Evolutionary conservation across 2,888 invertebrate genomes (phyloP).

Genomic region (Fissipunctia ypsillon): DNA sequence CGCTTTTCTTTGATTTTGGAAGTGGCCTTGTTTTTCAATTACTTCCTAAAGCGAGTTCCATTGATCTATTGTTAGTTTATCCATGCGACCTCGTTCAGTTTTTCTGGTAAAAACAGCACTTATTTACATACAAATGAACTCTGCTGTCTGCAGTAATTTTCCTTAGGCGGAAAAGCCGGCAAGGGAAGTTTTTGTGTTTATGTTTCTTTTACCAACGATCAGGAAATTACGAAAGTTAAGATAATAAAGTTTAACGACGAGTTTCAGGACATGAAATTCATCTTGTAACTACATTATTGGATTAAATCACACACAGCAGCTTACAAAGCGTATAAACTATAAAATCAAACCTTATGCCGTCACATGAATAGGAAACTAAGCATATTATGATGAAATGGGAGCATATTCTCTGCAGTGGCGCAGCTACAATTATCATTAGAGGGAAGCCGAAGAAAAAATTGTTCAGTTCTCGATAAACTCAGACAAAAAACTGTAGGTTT

Average conservation of each 20-base stretch:
- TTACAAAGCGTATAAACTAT: not conserved
- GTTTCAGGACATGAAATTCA: not conserved
- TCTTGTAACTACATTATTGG: not conserved
- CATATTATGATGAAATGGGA: not conserved
- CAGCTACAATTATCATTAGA: too few species aligned
- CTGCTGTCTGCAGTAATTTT: slow-evolving; percentile 25
- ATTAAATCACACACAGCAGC: not conserved
- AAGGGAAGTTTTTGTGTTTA: not conserved
- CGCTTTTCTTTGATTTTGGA: slow-evolving; percentile 58
- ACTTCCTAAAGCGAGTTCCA: slow-evolving; percentile 61
- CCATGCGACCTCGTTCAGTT: slow-evolving; percentile 53
- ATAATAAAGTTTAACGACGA: not conserved
- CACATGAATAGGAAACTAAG: not conserved
- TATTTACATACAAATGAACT: slow-evolving; percentile 42
- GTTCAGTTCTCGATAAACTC: too few species aligned
- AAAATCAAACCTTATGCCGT: not conserved
- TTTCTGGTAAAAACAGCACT: slow-evolving; percentile 54
- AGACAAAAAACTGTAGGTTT: too few species aligned
- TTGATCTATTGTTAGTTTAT: slow-evolving; percentile 56
- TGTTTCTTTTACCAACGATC: not conserved
- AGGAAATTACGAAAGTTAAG: not conserved
- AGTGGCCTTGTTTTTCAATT: slow-evolving; percentile 59
- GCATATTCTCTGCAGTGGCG: not conserved
- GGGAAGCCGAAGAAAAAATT: too few species aligned
- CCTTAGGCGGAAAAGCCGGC: slow-evolving; percentile 12